Base-by-base conservation (phyloP, 2,888 invertebrate genomes). In the Digitonthophagus gazella region DNA sequence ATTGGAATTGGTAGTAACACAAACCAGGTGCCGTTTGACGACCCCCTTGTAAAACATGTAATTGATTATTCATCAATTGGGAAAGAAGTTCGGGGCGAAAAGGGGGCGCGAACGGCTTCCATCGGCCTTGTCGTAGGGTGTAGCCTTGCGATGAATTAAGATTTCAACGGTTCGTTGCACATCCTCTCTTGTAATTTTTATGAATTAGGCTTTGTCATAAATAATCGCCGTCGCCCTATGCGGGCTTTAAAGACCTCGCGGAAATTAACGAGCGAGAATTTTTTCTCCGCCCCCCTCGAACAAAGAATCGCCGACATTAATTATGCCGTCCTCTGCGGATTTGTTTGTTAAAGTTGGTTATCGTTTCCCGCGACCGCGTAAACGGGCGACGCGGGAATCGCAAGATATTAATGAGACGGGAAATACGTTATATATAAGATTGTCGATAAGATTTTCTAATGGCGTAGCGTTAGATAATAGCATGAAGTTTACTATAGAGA, bases 51-150 rank as follows among this genome's bases (percentile, higher is more conserved):
- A 82, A 81, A 83, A 82, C 82, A 79, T 78, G 81, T 81, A 82
- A 82, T 83, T 83, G 83, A 83, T 83, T 83, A 83, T 83, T 83
- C 83, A 83, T 82, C 81, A 82, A 81, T 81, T 78, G 81, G 78
- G 78, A 80, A 80, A 78, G 80, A 80, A 80, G 28, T 44, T 44
- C 3, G 28, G 28, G 28, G 11, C 28, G 28, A 44, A 6, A 11
- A 44, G 28, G 28, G 28, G 28, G 11, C 8, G 28, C 77, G 78
- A 78, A 76, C 75, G 75, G 19, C 19, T 74, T 73, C 71, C 68
- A 74, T 73, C 69, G 68, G 72, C 28, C 67, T 72, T 68, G 70
- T 71, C 74, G n/a, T n/a, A n/a, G n/a, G n/a, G n/a, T n/a, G n/a
- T n/a, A n/a, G n/a, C n/a, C n/a, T n/a, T 74, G 74, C 79, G 79